Evolutionary conservation across 2,113 vertebrate genomes (phyloP), one percentile per base, ranked within the genome.

Genomic region (Pterocles orientalis): DNA sequence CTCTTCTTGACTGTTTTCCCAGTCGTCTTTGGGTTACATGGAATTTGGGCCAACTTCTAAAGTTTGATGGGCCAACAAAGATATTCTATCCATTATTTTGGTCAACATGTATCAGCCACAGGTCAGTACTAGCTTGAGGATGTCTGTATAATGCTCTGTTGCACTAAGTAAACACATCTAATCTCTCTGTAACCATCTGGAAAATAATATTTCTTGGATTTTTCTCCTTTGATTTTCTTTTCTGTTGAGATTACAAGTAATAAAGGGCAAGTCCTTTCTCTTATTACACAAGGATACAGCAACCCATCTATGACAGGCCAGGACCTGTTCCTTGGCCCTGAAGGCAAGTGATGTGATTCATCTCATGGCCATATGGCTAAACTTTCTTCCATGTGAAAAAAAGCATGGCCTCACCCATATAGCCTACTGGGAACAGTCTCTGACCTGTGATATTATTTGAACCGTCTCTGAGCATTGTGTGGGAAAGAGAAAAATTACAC

Each of bases 101-200:
- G 86, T 82, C 36, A 92, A 54, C 34, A 14, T 18, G 77, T 64
- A 78, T 66, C 72, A 89, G 75, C 43, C 57, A 69, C n/a, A 36
- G 91, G 91, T 83, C 92, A 94, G 86, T 43, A n/a, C 43, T 95
- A 81, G 81, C 89, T 95, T 28, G 29, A 50, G 92, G 65, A 87
- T 50, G 45, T 88, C 94, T 80, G 78, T 9, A n/a, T 34, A 95
- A 91, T 21, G 77, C 56, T 95, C 61, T 2, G 0, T 21, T 84
- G 61, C 81, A 69, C 69, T 84, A 57, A 84, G 60, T 79, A 96
- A 97, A 95, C 69, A 95, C 6, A 5, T 28, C 91, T 96, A 94
- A 96, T 90, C 93, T 86, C 79, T 56, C 33, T 68, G 75, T 93
- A 86, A 83, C 75, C 82, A 93, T 96, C 93, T 95, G 93, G 72